Percentiles rank a stretch among this genome's conserved stretches.
These are phyloP conservation scores for Sebastes minor DNA, from an alignment of 2,797 vertebrate genomes.

Conservation along the genomic window DNA sequence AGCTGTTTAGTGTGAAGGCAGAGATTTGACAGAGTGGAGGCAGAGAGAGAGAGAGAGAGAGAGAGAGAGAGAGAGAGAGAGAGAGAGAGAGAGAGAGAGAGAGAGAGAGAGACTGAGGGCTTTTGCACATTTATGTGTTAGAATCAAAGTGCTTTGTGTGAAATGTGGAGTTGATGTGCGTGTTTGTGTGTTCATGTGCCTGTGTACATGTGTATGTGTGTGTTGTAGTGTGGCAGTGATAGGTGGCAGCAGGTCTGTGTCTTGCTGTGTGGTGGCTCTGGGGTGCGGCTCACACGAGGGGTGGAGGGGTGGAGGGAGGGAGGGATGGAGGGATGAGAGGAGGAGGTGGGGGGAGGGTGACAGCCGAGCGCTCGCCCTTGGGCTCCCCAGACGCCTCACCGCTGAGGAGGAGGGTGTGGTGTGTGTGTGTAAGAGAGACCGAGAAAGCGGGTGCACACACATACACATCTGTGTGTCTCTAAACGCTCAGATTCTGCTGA, in stretches of 20 bases:
- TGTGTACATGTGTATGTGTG: slow-evolving; percentile 38
- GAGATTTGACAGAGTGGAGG: slow-evolving; percentile 77
- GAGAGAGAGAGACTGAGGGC: slow-evolving; percentile 54
- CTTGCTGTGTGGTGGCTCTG: slow-evolving; percentile 66
- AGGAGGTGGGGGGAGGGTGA: slow-evolving; percentile 64
- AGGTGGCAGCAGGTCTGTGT: slow-evolving; percentile 70
- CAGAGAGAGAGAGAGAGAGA: slow-evolving; percentile 52
- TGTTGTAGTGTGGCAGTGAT: slow-evolving; percentile 53
- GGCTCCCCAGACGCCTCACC: slow-evolving; percentile 80
- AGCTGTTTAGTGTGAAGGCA: slow-evolving; percentile 79
- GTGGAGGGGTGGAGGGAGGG: background rate
- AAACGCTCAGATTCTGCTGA: slow-evolving; percentile 85
- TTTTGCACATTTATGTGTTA: slow-evolving; percentile 75
- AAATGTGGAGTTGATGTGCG: slow-evolving; percentile 46
- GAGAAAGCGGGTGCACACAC: slow-evolving; percentile 50
- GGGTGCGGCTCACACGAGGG: slow-evolving; percentile 65
- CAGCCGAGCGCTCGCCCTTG: slow-evolving; percentile 83
- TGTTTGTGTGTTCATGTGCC: slow-evolving; percentile 14
- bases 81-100: slow-evolving; percentile 53
- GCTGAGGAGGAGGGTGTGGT: slow-evolving; percentile 60
- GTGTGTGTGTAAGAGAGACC: slow-evolving; percentile 38
- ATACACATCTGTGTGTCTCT: slow-evolving; percentile 68
- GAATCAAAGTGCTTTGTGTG: slow-evolving; percentile 76
- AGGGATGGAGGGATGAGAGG: background rate
- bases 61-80: slow-evolving; percentile 42